Evolutionary conservation across 23 tunicate species (phyloP).

Genomic region (Styela clava): DNA sequence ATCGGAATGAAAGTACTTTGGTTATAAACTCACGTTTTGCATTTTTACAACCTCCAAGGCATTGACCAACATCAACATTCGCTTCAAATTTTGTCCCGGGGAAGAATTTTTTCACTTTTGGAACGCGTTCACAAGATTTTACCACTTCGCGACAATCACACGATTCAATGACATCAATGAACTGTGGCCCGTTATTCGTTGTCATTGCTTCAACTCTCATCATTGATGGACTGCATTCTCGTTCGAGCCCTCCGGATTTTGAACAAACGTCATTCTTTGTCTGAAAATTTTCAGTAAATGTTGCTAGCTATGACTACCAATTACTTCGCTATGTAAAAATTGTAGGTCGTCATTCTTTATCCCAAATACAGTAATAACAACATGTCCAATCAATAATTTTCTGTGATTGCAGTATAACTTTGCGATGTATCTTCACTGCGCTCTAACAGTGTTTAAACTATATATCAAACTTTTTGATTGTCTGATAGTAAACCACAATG

Average conservation of each 20-base stretch:
- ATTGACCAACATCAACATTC: slow-evolving; percentile 63
- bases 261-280: not conserved
- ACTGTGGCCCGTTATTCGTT: slow-evolving; percentile 38
- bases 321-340: too few species aligned
- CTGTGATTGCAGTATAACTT: too few species aligned
- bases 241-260: not conserved
- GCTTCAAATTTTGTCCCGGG: slow-evolving; percentile 68
- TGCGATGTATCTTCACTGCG: too few species aligned
- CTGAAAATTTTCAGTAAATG: too few species aligned
- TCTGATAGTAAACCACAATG: too few species aligned
- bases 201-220: slow-evolving; percentile 52
- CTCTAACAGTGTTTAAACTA: too few species aligned
- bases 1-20: not conserved
- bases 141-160: slow-evolving; percentile 55
- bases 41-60: slow-evolving; percentile 59
- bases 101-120: slow-evolving; percentile 55
- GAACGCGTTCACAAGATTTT: slow-evolving; percentile 62
- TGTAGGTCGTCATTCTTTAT: too few species aligned
- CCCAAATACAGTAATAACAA: too few species aligned
- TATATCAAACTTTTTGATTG: too few species aligned
- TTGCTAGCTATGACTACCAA: too few species aligned
- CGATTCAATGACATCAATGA: slow-evolving; percentile 65
- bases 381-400: too few species aligned
- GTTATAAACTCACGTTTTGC: slow-evolving; percentile 29
- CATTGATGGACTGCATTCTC: slow-evolving; percentile 45